phyloP scores from a whole-genome alignment of 2,888 invertebrate genomes.

The Rotaria macrura region DNA sequence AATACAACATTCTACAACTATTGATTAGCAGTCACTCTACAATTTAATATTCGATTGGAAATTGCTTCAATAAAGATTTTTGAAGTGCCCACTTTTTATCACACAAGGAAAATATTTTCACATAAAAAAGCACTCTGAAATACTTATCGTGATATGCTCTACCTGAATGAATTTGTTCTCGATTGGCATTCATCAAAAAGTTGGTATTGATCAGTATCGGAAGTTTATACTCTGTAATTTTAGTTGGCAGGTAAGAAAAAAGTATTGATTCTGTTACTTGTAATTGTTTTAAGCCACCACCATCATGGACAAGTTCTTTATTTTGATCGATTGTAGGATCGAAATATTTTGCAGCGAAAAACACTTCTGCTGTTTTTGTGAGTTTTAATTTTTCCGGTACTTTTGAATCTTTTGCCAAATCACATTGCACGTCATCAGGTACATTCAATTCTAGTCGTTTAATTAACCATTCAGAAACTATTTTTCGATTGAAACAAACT shows the following conservation, averaged over 20 bases:
- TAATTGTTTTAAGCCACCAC: background rate
- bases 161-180: conserved; percentile 16
- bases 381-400: background rate
- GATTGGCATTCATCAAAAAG: background rate
- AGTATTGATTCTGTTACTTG: background rate
- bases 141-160: background rate
- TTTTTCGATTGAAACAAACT: background rate
- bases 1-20: no score
- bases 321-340: no score
- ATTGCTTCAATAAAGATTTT: no score
- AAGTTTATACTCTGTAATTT: background rate
- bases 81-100: no score
- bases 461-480: background rate
- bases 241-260: background rate
- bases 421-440: background rate
- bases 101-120: no score
- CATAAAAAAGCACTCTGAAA: no score
- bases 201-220: background rate
- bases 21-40: no score
- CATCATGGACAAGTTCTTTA: background rate
- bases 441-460: background rate
- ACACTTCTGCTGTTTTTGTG: background rate
- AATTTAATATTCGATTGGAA: no score
- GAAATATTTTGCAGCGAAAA: background rate
- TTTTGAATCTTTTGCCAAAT: background rate